Conservation (phyloP, 2,888 invertebrate genomes). For the Saturnia japonica region DNA sequence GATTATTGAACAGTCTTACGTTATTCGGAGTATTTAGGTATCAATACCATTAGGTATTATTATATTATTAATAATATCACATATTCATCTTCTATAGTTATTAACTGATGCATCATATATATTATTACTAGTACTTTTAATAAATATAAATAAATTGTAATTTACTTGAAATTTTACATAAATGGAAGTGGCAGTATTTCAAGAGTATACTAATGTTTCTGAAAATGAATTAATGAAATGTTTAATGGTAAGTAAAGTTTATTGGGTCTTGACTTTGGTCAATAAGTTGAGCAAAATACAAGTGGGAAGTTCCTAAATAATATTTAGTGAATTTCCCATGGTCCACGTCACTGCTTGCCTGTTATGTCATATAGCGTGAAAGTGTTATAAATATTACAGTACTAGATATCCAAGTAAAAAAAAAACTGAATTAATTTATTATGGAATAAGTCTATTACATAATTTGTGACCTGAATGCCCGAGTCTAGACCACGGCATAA, state of each 20-base stretch:
- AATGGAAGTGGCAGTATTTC: neutral
- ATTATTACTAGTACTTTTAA: neutral
- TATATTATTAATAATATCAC: neutral
- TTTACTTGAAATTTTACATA: neutral
- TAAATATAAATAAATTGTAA: too few species aligned
- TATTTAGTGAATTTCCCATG: too few species aligned
- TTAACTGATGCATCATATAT: neutral
- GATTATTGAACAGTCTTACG: neutral
- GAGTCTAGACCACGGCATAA: slow-evolving; percentile 34
- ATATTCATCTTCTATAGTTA: neutral
- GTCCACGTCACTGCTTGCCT: too few species aligned
- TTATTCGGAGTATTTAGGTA: neutral
- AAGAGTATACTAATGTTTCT: neutral
- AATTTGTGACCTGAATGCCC: slow-evolving; percentile 32
- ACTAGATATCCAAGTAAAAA: neutral
- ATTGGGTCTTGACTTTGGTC: too few species aligned
- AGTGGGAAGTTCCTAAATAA: too few species aligned
- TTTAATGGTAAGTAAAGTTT: too few species aligned
- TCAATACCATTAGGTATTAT: neutral
- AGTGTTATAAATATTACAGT: neutral
- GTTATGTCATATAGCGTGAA: neutral
- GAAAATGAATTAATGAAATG: neutral
- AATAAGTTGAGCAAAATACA: too few species aligned
- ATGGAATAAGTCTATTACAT: slow-evolving; percentile 25
- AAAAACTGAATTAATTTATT: slow-evolving; percentile 12